Evolutionary conservation across 2,113 vertebrate genomes (phyloP).

Genomic region (Ammospiza caudacuta): DNA sequence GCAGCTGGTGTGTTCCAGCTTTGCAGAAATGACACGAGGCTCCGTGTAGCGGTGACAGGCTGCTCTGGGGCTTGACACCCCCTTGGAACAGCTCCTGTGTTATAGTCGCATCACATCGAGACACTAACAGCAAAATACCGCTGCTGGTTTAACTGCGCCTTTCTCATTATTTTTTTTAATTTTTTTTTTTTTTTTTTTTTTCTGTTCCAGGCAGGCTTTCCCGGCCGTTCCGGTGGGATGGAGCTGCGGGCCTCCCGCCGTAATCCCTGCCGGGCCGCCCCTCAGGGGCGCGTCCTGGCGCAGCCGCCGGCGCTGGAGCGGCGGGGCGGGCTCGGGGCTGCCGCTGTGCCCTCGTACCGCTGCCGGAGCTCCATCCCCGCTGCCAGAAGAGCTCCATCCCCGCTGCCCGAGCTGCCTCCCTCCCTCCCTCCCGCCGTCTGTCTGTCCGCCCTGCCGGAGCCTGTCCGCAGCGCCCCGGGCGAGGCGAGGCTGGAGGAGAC

Average conservation of each 20-base stretch:
- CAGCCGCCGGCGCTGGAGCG: constrained; percentile 45
- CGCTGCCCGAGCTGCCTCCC: background rate
- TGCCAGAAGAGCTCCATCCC: background rate
- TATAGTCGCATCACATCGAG: background rate
- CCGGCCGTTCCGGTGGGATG: fast-evolving
- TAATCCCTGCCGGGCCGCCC: background rate
- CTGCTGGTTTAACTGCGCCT: background rate
- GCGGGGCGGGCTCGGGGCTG: constrained; percentile 30
- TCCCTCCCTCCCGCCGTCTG: background rate
- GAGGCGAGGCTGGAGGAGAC: background rate
- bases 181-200: background rate
- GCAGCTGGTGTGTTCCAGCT: background rate
- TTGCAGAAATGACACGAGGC: background rate
- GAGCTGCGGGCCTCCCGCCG: fast-evolving
- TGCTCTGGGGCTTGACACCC: background rate
- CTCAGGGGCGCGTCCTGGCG: background rate
- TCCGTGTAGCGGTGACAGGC: background rate
- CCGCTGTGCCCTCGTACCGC: background rate
- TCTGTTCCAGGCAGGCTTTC: background rate
- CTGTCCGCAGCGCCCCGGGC: background rate
- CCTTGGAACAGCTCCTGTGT: background rate
- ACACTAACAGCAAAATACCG: background rate
- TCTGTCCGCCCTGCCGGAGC: background rate
- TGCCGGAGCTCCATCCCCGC: background rate
- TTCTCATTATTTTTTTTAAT: background rate